Percentiles rank a stretch among this genome's conserved stretches.
phyloP scores from a whole-genome alignment of 2,113 vertebrate species.

The Halichoeres trimaculatus region DNA sequence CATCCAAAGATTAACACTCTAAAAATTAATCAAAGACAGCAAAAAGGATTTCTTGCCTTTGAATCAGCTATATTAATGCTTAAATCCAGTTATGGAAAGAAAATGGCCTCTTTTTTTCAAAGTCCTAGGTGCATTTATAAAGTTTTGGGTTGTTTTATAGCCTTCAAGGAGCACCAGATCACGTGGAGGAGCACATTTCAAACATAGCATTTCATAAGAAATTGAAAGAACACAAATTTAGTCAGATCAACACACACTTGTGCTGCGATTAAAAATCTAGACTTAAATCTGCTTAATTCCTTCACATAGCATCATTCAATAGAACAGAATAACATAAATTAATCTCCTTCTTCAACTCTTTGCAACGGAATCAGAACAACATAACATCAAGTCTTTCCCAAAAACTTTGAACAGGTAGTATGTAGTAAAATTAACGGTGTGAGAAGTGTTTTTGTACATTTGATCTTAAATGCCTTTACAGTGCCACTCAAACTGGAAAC shows the following conservation, averaged over 20 bases:
- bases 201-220: slow-evolving; percentile 22
- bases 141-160: slow-evolving; percentile 5
- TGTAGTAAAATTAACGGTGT: neutral
- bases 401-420: slow-evolving; percentile 15
- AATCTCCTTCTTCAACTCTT: slow-evolving; percentile 13
- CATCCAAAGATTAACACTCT: slow-evolving; percentile 28
- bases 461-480: slow-evolving; percentile 21
- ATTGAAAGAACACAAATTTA: slow-evolving; percentile 29
- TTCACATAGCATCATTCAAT: slow-evolving; percentile 41
- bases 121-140: slow-evolving; percentile 5
- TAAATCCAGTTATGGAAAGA: slow-evolving; percentile 12
- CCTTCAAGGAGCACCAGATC: slow-evolving; percentile 3
- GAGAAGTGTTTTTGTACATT: slow-evolving; percentile 12
- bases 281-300: slow-evolving; percentile 26
- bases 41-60: neutral
- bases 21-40: slow-evolving; percentile 40
- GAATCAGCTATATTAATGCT: slow-evolving; percentile 16
- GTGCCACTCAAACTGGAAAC: slow-evolving; percentile 12
- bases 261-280: slow-evolving; percentile 6
- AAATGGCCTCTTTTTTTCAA: neutral
- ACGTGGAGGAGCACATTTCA: slow-evolving; percentile 17
- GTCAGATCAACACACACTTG: slow-evolving; percentile 21
- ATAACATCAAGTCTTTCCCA: slow-evolving; percentile 30
- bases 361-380: slow-evolving; percentile 18
- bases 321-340: slow-evolving; percentile 42